Evolutionary conservation across 1,140 invertebrate genomes (phyloP).

Genomic region (Caligus rogercresseyi): DNA sequence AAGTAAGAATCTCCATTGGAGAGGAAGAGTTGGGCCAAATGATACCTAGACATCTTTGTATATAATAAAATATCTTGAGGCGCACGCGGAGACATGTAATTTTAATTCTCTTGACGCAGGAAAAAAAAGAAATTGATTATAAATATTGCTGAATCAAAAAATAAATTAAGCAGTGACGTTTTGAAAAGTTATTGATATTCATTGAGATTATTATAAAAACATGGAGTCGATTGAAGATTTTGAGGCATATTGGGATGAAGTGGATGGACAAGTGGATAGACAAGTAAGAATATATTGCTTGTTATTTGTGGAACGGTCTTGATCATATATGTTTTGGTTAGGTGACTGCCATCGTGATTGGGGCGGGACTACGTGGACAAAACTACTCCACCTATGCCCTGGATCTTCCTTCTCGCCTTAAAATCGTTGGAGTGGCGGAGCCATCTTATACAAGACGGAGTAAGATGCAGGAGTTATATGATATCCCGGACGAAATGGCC

Average conservation of each 20-base stretch:
- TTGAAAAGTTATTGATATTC: no score
- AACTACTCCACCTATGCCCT: conserved; percentile 28
- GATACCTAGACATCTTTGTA: no score
- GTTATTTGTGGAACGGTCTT: background rate
- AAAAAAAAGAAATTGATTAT: no score
- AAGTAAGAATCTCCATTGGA: no score
- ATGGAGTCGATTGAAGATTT: background rate
- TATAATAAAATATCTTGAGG: no score
- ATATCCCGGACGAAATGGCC: background rate
- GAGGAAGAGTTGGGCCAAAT: no score
- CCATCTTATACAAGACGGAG: conserved; percentile 26
- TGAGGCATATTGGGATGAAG: background rate
- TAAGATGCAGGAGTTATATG: conserved; percentile 24
- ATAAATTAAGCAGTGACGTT: no score
- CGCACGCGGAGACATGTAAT: no score
- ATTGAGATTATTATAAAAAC: no score
- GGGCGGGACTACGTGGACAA: conserved; percentile 18
- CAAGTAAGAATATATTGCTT: background rate
- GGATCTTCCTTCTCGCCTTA: conserved; percentile 25
- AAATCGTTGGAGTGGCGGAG: conserved; percentile 30
- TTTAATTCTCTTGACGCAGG: no score
- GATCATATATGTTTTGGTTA: background rate
- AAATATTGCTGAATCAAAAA: no score
- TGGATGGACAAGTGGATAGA: background rate
- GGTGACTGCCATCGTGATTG: conserved; percentile 18